A percentile compares a stretch with the other conserved stretches of the same genome.
These are phyloP conservation scores for Lordiphosa collinella DNA, from an alignment of 1,140 invertebrate species.

Conservation along the genomic window DNA sequence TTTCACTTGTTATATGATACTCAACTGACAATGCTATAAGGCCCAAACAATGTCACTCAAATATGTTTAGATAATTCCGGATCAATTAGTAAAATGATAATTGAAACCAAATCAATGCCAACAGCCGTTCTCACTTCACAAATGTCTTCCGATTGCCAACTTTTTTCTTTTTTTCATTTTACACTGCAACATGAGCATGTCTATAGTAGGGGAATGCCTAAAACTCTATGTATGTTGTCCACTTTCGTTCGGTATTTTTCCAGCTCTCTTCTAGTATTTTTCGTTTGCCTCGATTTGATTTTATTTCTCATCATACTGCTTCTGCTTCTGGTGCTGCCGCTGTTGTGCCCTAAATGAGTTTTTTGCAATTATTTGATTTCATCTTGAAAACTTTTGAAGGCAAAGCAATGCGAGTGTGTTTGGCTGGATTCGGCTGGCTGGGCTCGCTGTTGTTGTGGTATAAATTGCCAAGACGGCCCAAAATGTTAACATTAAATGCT, in stretches of 20 bases:
- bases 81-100: background rate
- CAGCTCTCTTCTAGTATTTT: constrained; percentile 7
- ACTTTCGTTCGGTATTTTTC: constrained; percentile 1
- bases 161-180: constrained; percentile 43
- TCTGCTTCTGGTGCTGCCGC: constrained; percentile 14
- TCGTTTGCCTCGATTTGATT: constrained; percentile 56
- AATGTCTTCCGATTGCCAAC: constrained; percentile 9
- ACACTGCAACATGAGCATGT: constrained; percentile 39
- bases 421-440: constrained; percentile 6
- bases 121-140: constrained; percentile 9
- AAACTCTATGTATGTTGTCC: constrained; percentile 19
- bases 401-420: constrained; percentile 28
- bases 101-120: constrained; percentile 5
- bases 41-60: too few relatives aligned
- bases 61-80: too few relatives aligned
- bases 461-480: constrained; percentile 47
- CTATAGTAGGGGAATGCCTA: constrained; percentile 11
- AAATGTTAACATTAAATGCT: constrained; percentile 71
- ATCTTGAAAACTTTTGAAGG: constrained; percentile 58
- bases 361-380: constrained; percentile 78
- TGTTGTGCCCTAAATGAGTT: constrained; percentile 73
- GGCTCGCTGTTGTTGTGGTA: constrained; percentile 11
- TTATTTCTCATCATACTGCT: constrained; percentile 30
- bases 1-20: too few relatives aligned
- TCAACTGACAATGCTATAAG: too few relatives aligned